phyloP scores from a whole-genome alignment of 2,888 invertebrate genomes.

The Hymenopus coronatus region DNA sequence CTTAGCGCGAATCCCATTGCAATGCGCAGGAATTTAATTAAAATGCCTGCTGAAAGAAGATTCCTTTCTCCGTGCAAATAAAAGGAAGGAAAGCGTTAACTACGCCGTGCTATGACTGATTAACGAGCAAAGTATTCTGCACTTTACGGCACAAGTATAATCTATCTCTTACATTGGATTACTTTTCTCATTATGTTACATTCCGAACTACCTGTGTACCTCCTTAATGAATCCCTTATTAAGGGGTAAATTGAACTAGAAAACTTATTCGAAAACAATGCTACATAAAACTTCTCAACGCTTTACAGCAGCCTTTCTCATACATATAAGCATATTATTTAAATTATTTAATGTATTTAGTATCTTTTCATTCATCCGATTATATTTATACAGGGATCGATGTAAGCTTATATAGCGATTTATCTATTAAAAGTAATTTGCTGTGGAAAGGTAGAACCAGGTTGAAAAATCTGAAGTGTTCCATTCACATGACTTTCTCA shows the following conservation, averaged over 20 bases:
- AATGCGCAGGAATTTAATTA: constrained; percentile 15
- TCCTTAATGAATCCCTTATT: background rate
- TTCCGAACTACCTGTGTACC: background rate
- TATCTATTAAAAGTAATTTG: too few species aligned
- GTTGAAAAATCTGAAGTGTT: too few species aligned
- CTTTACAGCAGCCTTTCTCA: too few species aligned
- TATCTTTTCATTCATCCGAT: too few species aligned
- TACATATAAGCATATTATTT: too few species aligned
- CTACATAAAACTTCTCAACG: too few species aligned
- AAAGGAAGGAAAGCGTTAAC: background rate
- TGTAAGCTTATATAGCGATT: too few species aligned
- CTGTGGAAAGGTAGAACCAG: too few species aligned
- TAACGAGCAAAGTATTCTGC: background rate
- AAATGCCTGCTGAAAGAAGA: constrained; percentile 20
- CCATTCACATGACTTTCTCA: too few species aligned
- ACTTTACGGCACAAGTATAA: background rate
- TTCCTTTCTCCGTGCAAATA: constrained; percentile 10
- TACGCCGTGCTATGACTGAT: background rate
- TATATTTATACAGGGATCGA: too few species aligned
- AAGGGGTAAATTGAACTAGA: background rate
- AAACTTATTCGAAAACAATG: too few species aligned
- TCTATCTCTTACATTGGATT: background rate
- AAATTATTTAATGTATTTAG: too few species aligned
- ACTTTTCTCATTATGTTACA: background rate
- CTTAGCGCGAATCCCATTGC: background rate